Evolutionary conservation across 2,888 invertebrate genomes (phyloP), one percentile per base, ranked within the genome.

Genomic region (Silvanus unidentatus): DNA sequence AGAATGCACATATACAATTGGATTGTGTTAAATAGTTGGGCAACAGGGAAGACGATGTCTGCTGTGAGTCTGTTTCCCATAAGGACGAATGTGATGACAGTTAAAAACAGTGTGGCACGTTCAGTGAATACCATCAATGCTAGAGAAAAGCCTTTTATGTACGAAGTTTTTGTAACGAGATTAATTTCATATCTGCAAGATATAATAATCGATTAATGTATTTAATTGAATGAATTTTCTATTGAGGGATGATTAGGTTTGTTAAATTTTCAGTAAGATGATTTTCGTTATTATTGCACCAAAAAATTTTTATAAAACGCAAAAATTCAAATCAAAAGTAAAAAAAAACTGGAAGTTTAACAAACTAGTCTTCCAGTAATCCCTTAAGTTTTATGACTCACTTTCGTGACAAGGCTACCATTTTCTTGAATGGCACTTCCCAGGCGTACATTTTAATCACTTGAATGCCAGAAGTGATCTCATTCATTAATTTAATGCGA

Each of bases 401-500:
- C 80, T 75, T 76, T 62, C 86, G 69, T 1, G 83, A 76, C 4
- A 77, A 59, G 39, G 74, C 76, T 1, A 86, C 77, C 37, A 84
- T 60, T 28, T 77, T 74, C 37, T 80, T 79, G 59, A 87, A 86
- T 0, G 85, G 82, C 50, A 77, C 79, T 61, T 88, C 87, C 79
- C 86, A 87, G 1, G 85, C 82, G 61, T 86, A 87, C 85, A 87
- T 86, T 66, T 87, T 88, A 54, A 87, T 84, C 1, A 86, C 82
- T 60, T 82, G 77, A 54, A 88, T 86, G 0, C 84, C 86, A 1
- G 78, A 76, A 27, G 86, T 79, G 39, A 87, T 82, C 69, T 88
- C 86, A 59, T 80, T 82, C 85, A 86, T 86, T 2, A 86, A 63
- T 29, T 82, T 76, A 2, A 88, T 80, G 39, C 88, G 68, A 54